Conservation (phyloP, 2,113 vertebrate genomes). For the Rhinolophus ferrumequinum region DNA sequence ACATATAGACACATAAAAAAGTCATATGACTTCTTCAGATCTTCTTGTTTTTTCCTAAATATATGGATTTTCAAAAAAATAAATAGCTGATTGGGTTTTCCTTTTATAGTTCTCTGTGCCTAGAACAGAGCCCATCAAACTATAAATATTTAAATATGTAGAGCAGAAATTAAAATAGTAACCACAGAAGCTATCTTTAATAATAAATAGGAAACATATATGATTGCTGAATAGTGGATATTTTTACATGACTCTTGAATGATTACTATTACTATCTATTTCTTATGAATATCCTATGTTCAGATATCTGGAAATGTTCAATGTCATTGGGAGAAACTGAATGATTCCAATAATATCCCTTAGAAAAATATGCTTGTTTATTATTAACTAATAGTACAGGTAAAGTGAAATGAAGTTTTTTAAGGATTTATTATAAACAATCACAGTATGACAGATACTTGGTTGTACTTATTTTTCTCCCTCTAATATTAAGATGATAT, state of each 20-base stretch:
- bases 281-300: neutral
- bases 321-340: neutral
- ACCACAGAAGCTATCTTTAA: neutral
- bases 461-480: neutral
- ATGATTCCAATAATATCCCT: neutral
- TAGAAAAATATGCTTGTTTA: neutral
- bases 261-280: neutral
- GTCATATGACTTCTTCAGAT: neutral
- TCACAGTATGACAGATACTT: neutral
- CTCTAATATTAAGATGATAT: slow-evolving; percentile 7
- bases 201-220: neutral
- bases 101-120: neutral
- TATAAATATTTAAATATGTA: neutral
- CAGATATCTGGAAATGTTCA: neutral
- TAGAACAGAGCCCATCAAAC: neutral
- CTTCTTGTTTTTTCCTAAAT: neutral
- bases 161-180: neutral
- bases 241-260: neutral
- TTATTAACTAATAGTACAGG: neutral
- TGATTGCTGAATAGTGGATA: neutral
- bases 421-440: slow-evolving; percentile 30
- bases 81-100: neutral
- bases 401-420: neutral
- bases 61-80: neutral
- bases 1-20: neutral